Evolutionary conservation across 2,797 vertebrate genomes (phyloP).

Genomic region (Smutsia gigantea): DNA sequence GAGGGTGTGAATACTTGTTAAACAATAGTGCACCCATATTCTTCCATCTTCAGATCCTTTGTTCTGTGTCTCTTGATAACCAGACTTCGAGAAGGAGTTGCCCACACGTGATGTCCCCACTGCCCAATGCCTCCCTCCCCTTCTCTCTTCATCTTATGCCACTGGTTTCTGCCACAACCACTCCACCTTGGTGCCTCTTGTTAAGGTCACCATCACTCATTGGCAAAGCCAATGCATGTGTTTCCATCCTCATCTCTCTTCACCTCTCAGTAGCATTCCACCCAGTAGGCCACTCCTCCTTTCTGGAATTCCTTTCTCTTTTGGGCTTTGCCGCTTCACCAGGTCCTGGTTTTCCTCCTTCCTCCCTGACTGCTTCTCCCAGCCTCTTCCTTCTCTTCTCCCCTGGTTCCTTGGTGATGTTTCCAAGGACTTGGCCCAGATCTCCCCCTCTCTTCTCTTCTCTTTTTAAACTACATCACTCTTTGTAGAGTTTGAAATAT

Average conservation of each 20-base stretch:
- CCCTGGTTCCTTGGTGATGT: neutral
- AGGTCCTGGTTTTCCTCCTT: neutral
- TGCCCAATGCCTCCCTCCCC: neutral
- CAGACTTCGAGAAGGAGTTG: neutral
- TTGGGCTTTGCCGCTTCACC: neutral
- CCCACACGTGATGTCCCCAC: neutral
- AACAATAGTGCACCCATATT: neutral
- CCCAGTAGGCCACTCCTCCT: neutral
- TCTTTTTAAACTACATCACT: neutral
- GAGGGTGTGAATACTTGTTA: neutral
- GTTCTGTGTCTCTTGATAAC: neutral
- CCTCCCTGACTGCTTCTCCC: neutral
- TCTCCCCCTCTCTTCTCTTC: neutral
- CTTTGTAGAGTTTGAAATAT: neutral
- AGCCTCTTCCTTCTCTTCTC: neutral
- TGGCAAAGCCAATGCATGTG: neutral
- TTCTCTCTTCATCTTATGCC: neutral
- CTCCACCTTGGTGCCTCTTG: neutral
- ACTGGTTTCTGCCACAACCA: neutral
- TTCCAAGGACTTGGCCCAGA: neutral
- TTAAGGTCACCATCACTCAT: neutral
- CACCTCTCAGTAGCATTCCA: neutral
- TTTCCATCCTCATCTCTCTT: neutral
- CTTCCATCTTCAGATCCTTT: neutral
- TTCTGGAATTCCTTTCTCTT: neutral